Base-by-base conservation (phyloP, 2,797 vertebrate genomes). In the Crossoptilon crossoptilon region DNA sequence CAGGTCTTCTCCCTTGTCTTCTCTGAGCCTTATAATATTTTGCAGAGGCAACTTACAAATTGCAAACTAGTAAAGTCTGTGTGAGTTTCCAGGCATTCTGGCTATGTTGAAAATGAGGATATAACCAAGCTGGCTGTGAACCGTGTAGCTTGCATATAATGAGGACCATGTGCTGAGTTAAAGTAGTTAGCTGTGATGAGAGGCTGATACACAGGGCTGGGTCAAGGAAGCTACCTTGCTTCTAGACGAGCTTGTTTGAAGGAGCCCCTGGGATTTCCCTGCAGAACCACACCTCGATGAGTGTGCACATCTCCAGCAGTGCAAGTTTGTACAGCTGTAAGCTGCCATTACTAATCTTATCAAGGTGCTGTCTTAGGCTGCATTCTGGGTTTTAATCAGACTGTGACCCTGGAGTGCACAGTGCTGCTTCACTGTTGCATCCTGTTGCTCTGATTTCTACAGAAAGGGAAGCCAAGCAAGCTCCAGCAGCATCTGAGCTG, bases 101-200 rank as follows among this genome's bases (percentile, higher is more conserved):
- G 19, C 66, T 82, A 3, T 73, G 60, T 53, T 41, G 82, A 27
- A 93, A 88, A 82, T 83, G n/a, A 84, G 87, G 77, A 37, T 84
- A 71, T 55, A 87, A 64, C 43, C 69, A 76, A 85, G 35, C 39
- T 77, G 75, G 56, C 69, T 94, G 93, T 90, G 78, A 84, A 84
- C 39, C 48, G 11, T 18, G 19, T 73, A 64, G n/a, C 56, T 66
- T 87, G 51, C 7, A 1, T 62, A 17, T 71, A 71, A 73, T 18
- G n/a, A 82, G 58, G 35, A 60, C 7, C 43, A 23, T 43, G 21
- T 84, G 62, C 71, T 90, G 87, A 88, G 60, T 87, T 87, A 37
- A 87, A 88, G 53, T 9, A 79, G 88, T 94, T 82, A 91, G 41
- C 68, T 84, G 53, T 73, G 68, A 84, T 90, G 77, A 84, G 81